Evolutionary conservation across 2,113 vertebrate genomes (phyloP).

Genomic region (Tragelaphus buxtoni): DNA sequence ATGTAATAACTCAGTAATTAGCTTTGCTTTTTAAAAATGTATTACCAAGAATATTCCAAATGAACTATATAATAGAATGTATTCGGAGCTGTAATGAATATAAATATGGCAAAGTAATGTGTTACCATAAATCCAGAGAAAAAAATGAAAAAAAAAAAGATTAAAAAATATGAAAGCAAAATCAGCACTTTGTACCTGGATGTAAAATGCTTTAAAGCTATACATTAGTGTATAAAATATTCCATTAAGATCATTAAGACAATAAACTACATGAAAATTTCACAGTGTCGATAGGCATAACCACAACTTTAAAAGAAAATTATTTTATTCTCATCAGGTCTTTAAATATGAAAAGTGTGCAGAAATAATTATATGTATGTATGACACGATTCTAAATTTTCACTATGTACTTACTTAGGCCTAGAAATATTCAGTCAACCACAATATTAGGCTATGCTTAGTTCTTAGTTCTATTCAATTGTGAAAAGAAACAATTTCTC

Average conservation of each 20-base stretch:
- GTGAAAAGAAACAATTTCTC: constrained; percentile 31
- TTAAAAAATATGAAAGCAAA: too few relatives aligned
- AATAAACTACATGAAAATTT: neutral
- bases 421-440: neutral
- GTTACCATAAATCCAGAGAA: too few relatives aligned
- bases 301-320: neutral
- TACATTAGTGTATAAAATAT: neutral
- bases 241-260: neutral
- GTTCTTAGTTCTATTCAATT: neutral
- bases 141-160: too few relatives aligned
- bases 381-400: neutral
- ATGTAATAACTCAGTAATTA: too few relatives aligned
- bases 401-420: neutral
- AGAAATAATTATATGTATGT: neutral
- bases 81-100: too few relatives aligned
- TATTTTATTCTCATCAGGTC: neutral
- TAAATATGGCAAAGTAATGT: too few relatives aligned
- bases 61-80: too few relatives aligned
- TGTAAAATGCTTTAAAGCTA: too few relatives aligned
- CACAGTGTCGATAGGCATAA: neutral
- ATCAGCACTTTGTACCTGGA: too few relatives aligned
- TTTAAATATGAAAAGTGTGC: neutral
- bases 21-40: too few relatives aligned
- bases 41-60: too few relatives aligned
- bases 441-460: neutral